Percentiles rank a stretch among this genome's conserved stretches.
Conservation (phyloP, 1,140 invertebrate species). For the Probaryconus sp. region DNA sequence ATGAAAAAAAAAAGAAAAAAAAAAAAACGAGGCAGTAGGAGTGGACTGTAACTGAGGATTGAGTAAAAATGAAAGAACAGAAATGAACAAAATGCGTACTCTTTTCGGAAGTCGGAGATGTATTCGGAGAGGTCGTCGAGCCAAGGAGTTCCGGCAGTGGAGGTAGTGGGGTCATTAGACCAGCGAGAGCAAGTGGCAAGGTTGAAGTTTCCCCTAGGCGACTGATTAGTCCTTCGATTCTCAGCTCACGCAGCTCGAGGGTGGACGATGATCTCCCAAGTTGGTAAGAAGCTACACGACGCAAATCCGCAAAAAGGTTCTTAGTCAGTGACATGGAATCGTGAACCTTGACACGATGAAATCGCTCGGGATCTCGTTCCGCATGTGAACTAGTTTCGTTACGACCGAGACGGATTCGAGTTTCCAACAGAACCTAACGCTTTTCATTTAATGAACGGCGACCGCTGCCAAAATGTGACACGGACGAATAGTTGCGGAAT, state of each 20-base stretch:
- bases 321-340: constrained; percentile 45
- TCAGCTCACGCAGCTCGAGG: constrained; percentile 66
- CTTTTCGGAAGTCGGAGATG: constrained; percentile 72
- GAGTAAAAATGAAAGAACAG: constrained; percentile 40
- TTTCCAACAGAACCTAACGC: constrained; percentile 27
- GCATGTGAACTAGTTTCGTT: constrained; percentile 21
- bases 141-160: constrained; percentile 64
- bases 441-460: constrained; percentile 39
- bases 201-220: constrained; percentile 67
- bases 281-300: constrained; percentile 55
- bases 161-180: constrained; percentile 69
- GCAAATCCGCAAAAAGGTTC: constrained; percentile 41
- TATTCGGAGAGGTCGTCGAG: constrained; percentile 69
- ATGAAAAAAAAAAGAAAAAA: constrained; percentile 13
- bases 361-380: constrained; percentile 7
- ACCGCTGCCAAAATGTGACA: constrained; percentile 32
- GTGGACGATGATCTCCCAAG: constrained; percentile 67
- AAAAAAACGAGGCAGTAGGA: constrained; percentile 2
- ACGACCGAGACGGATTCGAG: constrained; percentile 15
- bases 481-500: constrained; percentile 30
- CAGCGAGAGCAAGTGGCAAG: constrained; percentile 72
- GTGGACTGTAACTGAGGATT: constrained; percentile 23
- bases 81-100: constrained; percentile 68
- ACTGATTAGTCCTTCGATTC: constrained; percentile 65
- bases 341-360: constrained; percentile 4